Conservation (phyloP, 1,140 invertebrate genomes). For the Diorhabda elongata region DNA sequence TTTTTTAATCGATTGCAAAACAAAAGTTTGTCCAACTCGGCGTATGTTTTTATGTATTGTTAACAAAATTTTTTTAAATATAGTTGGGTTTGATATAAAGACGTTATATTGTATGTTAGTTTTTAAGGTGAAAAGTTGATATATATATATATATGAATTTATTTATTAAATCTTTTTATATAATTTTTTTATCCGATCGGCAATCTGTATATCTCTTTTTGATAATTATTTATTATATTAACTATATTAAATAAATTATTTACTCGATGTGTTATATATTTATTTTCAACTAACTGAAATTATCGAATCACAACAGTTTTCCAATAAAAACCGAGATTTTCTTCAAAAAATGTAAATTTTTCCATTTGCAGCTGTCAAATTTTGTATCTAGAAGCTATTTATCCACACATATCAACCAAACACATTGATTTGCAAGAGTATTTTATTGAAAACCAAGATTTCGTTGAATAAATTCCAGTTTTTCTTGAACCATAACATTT, state of each 20-base stretch:
- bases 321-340: no score
- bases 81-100: conserved; percentile 12
- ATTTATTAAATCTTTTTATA: not conserved
- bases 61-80: conserved; percentile 15
- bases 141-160: not conserved
- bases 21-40: not conserved
- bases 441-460: no score
- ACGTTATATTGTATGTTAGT: conserved; percentile 21
- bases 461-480: no score
- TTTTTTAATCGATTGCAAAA: no score
- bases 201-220: conserved; percentile 8
- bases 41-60: conserved; percentile 17
- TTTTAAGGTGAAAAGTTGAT: not conserved
- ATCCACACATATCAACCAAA: no score
- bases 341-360: no score
- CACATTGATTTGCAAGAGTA: no score
- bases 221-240: conserved; percentile 19
- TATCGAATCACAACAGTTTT: no score
- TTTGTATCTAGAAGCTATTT: no score
- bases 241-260: conserved; percentile 21
- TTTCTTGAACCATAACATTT: no score
- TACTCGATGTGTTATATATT: conserved; percentile 5
- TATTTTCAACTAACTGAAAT: no score
- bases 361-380: no score
- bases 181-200: not conserved